Evolutionary conservation across 2,113 vertebrate species (phyloP).

Genomic region (Hystrix cristata): DNA sequence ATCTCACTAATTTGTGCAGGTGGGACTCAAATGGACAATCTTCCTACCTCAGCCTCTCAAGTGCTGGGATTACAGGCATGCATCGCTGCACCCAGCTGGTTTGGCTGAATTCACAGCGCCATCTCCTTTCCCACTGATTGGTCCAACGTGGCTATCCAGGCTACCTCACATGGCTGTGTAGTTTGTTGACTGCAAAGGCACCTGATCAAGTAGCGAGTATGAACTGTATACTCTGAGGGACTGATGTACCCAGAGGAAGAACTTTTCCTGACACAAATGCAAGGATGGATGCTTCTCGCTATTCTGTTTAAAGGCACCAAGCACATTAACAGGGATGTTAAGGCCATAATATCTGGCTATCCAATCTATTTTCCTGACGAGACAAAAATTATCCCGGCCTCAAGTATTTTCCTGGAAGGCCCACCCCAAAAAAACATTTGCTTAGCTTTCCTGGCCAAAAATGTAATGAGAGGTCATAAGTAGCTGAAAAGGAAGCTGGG

Average conservation of each 20-base stretch:
- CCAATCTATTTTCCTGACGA: constrained; percentile 29
- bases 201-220: neutral
- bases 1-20: neutral
- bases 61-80: neutral
- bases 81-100: neutral
- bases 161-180: neutral
- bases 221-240: neutral
- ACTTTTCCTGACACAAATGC: neutral
- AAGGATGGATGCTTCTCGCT: constrained; percentile 12
- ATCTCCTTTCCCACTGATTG: constrained; percentile 2
- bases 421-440: constrained; percentile 28
- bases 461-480: constrained; percentile 16
- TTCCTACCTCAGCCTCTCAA: neutral
- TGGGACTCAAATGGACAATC: neutral
- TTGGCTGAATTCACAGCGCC: constrained; percentile 36
- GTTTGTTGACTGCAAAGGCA: constrained; percentile 26
- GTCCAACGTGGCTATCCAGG: neutral
- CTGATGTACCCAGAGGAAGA: neutral
- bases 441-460: constrained; percentile 49
- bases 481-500: constrained; percentile 37
- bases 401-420: constrained; percentile 14
- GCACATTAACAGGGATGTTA: neutral
- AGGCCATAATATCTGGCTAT: neutral
- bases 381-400: neutral
- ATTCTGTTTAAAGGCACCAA: constrained; percentile 11